phyloP scores from a whole-genome alignment of 2,797 vertebrate species.

The Vultur gryphus region DNA sequence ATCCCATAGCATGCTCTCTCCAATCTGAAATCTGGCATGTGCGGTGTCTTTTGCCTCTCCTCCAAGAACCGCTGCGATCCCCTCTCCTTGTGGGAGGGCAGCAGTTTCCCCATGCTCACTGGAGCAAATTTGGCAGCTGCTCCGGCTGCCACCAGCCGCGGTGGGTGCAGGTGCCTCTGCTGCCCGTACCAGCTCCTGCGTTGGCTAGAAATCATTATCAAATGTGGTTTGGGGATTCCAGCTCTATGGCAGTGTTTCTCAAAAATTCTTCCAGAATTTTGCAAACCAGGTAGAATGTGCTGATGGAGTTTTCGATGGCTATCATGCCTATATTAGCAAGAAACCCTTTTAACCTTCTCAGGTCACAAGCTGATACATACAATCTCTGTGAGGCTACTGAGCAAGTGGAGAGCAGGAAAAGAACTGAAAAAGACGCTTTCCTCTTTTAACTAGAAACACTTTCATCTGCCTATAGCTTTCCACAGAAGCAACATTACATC shows the following conservation, averaged over 20 bases:
- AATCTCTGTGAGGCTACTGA: not conserved
- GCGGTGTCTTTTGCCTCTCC: not conserved
- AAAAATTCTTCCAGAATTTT: not conserved
- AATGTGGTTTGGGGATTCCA: not conserved
- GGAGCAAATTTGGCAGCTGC: not conserved
- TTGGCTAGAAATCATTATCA: not conserved
- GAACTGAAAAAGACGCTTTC: accelerated
- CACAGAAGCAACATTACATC: not conserved
- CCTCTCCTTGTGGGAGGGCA: not conserved
- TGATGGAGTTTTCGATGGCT: not conserved
- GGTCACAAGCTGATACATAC: not conserved
- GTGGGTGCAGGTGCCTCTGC: not conserved
- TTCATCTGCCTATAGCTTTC: not conserved
- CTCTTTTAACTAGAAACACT: not conserved
- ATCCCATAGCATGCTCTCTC: accelerated
- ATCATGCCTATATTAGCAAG: not conserved
- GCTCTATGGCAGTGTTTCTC: accelerated
- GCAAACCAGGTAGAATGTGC: not conserved
- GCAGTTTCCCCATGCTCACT: accelerated
- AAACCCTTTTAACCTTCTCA: not conserved
- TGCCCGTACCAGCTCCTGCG: not conserved
- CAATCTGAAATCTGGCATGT: not conserved
- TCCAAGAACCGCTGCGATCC: accelerated
- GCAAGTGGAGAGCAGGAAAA: not conserved
- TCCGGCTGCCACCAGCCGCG: not conserved